Percentiles rank a stretch among this genome's conserved stretches.
Evolutionary conservation across 2,797 vertebrate genomes (phyloP).

Genomic region (Nannoperca obscura): DNA sequence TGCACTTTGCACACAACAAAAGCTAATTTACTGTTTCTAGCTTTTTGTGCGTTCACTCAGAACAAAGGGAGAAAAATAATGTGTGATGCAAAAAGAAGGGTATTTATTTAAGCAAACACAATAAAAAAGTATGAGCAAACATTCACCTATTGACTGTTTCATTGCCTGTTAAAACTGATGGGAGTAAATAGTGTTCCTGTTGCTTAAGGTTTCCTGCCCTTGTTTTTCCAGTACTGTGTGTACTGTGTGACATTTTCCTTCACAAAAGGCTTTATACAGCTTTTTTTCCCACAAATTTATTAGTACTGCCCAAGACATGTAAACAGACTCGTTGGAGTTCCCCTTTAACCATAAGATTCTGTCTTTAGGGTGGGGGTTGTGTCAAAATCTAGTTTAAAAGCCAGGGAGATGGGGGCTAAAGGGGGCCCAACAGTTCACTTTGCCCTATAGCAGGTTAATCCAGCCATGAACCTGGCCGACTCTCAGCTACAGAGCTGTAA

Average conservation of each 20-base stretch:
- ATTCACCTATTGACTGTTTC: not conserved
- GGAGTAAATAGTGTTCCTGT: constrained; percentile 2
- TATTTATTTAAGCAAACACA: not conserved
- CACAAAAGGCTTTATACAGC: not conserved
- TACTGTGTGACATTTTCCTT: constrained; percentile 2
- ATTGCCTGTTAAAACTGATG: not conserved
- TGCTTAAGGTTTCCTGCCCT: constrained; percentile 12
- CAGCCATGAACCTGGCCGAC: not conserved
- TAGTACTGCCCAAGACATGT: not conserved
- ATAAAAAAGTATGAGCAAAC: not conserved
- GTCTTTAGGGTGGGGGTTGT: not conserved
- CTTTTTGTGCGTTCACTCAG: not conserved
- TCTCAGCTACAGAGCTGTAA: not conserved
- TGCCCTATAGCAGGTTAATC: not conserved
- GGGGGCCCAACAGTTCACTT: not conserved
- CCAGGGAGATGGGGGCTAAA: not conserved
- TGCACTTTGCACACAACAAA: constrained; percentile 9
- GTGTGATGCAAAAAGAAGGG: not conserved
- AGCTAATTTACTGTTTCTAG: not conserved
- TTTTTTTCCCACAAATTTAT: not conserved
- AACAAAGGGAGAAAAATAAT: not conserved
- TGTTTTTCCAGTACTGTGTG: constrained; percentile 9
- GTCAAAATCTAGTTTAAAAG: not conserved
- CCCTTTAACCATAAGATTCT: not conserved
- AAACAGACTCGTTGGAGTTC: not conserved